Base-by-base conservation (phyloP, 2,113 vertebrate species). In the Osmerus mordax region DNA sequence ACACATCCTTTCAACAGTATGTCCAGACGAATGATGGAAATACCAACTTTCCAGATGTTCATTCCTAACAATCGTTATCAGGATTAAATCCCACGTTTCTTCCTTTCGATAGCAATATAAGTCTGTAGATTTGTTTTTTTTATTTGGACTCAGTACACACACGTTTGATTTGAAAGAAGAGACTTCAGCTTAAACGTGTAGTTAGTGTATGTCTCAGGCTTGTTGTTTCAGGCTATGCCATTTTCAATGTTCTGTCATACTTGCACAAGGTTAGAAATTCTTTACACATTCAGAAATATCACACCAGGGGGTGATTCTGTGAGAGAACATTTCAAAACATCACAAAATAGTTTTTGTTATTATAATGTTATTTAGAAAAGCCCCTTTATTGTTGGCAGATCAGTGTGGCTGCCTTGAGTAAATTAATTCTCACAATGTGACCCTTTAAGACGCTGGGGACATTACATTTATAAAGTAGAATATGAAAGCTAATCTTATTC, bases 331-430 rank as follows among this genome's bases (percentile, higher is more conserved):
- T 5, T 29, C 21, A 56, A 69, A 21, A 11, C 66, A 65, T 75
- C n/a, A 41, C 63, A 74, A 58, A 74, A 63, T 74, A 76, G 73
- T 74, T 79, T 81, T 82, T 47, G 2, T 47, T 47, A 47, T 47
- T 12, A 12, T 12, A 47, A 47, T 47, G 41, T 86, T 81, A 81
- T 83, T 80, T 58, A 85, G 81, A 29, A 70, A 67, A 47, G 7
- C 62, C 65, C 61, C 54, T 80, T 83, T 79, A 72, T 73, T 77
- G 76, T 77, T 73, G 71, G 66, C 64, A 78, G 69, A 67, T 63
- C 47, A 67, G 32, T 65, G 67, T 18, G 29, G n/a, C 74, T 52
- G 19, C 32, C 75, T 67, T 70, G 60, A 83, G 69, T 63, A 73
- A 79, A 83, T 75, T 15, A 78, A 72, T 64, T 79, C 55, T 47